Percentiles rank a stretch among this genome's conserved stretches.
phyloP scores from a whole-genome alignment of 2,113 vertebrate genomes.

The Hemibagrus wyckioides region DNA sequence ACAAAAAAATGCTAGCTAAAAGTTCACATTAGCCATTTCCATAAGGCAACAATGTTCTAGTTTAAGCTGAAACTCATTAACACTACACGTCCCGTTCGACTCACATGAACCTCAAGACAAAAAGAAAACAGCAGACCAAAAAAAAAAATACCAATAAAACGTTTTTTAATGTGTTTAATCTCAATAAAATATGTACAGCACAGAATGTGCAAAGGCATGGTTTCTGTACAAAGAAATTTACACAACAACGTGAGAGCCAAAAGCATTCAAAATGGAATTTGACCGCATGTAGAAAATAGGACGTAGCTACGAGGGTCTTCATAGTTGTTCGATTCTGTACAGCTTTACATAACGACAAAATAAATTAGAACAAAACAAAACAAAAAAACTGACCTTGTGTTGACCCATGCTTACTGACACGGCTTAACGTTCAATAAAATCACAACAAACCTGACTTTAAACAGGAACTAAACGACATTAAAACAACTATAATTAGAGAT shows the following conservation, averaged over 20 bases:
- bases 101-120: neutral
- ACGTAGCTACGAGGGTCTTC: constrained; percentile 16
- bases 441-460: constrained; percentile 9
- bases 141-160: constrained; percentile 56
- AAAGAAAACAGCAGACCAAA: constrained; percentile 62
- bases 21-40: neutral
- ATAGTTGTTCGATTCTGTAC: constrained; percentile 70
- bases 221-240: constrained; percentile 91
- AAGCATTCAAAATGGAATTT: constrained; percentile 50
- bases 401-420: constrained; percentile 4
- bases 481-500: neutral
- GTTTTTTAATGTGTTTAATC: constrained; percentile 84
- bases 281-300: constrained; percentile 62
- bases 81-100: neutral
- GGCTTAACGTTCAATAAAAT: neutral
- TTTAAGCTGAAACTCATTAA: neutral
- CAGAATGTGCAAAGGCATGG: constrained; percentile 78
- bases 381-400: neutral
- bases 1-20: neutral
- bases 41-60: neutral
- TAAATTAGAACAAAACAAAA: constrained; percentile 52
- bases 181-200: constrained; percentile 88
- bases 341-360: constrained; percentile 79
- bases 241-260: constrained; percentile 77
- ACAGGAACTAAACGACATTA: constrained; percentile 15